Evolutionary conservation across 2,113 vertebrate species (phyloP).

Genomic region (Pelecanoides urinatrix): DNA sequence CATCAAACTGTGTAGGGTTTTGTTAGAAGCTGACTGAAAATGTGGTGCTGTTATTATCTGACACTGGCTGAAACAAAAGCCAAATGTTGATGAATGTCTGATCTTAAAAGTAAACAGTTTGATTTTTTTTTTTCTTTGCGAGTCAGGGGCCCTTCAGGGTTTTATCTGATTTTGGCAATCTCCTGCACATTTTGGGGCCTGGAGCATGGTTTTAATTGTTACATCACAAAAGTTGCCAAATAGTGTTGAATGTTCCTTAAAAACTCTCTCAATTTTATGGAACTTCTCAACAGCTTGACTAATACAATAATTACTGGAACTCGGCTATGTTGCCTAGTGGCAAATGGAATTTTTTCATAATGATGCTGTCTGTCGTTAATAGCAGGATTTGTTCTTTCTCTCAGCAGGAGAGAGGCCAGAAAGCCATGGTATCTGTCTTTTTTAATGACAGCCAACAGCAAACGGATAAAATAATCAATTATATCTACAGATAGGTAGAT

Average conservation of each 20-base stretch:
- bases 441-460: slow-evolving; percentile 62
- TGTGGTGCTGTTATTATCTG: slow-evolving; percentile 54
- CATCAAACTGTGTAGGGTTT: not conserved
- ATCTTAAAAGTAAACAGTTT: slow-evolving; percentile 64
- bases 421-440: slow-evolving; percentile 42
- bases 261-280: slow-evolving; percentile 60
- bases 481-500: slow-evolving; percentile 59
- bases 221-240: slow-evolving; percentile 72
- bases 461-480: slow-evolving; percentile 63
- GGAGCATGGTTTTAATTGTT: slow-evolving; percentile 74
- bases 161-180: slow-evolving; percentile 70
- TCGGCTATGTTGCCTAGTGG: slow-evolving; percentile 60
- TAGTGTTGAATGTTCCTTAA: slow-evolving; percentile 62
- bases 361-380: slow-evolving; percentile 68
- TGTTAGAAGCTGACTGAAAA: slow-evolving; percentile 18
- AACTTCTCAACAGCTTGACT: slow-evolving; percentile 70
- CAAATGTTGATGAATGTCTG: slow-evolving; percentile 64
- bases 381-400: slow-evolving; percentile 68
- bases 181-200: slow-evolving; percentile 52
- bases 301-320: slow-evolving; percentile 71
- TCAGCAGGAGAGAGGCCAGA: slow-evolving; percentile 49
- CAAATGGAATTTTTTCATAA: slow-evolving; percentile 69
- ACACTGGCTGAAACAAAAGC: slow-evolving; percentile 61
- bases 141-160: slow-evolving; percentile 51
- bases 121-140: slow-evolving; percentile 34